These are phyloP conservation scores for Liasis olivaceus DNA, from an alignment of 2,797 vertebrate genomes.

Conservation along the genomic window DNA sequence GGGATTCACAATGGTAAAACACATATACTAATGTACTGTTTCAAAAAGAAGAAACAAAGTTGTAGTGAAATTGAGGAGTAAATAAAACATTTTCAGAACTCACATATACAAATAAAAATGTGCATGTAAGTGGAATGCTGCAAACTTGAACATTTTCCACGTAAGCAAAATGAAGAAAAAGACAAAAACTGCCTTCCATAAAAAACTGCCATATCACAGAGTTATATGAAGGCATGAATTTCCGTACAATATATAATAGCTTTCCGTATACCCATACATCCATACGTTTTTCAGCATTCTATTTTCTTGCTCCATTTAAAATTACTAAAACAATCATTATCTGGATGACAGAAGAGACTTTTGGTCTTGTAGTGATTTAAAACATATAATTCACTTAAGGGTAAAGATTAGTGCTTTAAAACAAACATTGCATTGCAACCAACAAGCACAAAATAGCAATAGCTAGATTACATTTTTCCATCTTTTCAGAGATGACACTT, in stretches of 20 bases:
- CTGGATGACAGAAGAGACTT: constrained; percentile 49
- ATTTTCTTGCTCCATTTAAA: constrained; percentile 61
- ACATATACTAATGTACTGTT: background rate
- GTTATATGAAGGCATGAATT: background rate
- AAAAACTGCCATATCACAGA: background rate
- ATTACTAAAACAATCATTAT: constrained; percentile 60
- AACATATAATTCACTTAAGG: constrained; percentile 53
- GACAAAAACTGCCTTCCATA: background rate
- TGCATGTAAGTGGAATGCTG: background rate
- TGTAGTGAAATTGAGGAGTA: background rate
- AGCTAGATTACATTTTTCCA: constrained; percentile 47
- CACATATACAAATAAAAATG: background rate
- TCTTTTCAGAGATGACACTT: constrained; percentile 36
- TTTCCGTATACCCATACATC: constrained; percentile 33
- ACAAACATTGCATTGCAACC: constrained; percentile 45
- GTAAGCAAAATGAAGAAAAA: background rate
- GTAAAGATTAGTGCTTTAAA: constrained; percentile 54
- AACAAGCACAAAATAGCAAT: constrained; percentile 55
- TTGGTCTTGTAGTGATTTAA: constrained; percentile 58
- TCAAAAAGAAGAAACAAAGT: constrained; percentile 1
- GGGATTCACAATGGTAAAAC: background rate
- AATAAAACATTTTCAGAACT: background rate
- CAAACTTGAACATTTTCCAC: background rate
- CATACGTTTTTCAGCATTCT: constrained; percentile 62
- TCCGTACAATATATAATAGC: background rate